Base-by-base conservation (phyloP, 2,888 invertebrate genomes). In the Anarsia innoxiella region DNA sequence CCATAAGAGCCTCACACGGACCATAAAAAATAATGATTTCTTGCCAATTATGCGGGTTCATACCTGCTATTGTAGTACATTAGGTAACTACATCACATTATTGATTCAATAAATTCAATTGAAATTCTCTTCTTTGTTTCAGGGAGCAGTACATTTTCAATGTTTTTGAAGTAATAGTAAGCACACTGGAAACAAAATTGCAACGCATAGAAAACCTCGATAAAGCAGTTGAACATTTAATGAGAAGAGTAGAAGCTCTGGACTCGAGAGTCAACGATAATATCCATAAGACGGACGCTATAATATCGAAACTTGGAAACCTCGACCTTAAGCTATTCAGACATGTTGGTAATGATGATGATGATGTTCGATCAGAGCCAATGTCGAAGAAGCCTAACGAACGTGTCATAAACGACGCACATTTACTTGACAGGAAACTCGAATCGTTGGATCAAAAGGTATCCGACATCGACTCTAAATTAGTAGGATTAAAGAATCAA, bases 81-180 rank as follows among this genome's bases (percentile, higher is more conserved):
- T 5, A 19, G 8, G 19, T 19, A n/a, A 19, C 19, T 19, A 19
- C 19, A 19, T n/a, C n/a, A n/a, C n/a, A n/a, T 19, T 19, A 13
- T 5, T 30, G 14, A 14, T 5, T 13, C 5, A 19, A 19, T 5
- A 19, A 19, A 19, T 3, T 19, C 8, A 5, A 19, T n/a, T 30
- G n/a, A 4, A 9, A 19, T 19, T 15, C 19, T 26, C 12, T 19
- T 12, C 14, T 72, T 78, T 83, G 68, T 89, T 89, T 45, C 91
- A 94, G 94, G 76, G 94, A 94, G 74, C 93, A 94, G 72, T 94
- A 94, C 71, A 88, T 95, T 46, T 91, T 94, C 78, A 93, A 93
- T 69, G 93, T 95, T 37, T 95, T 95, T 78, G 95, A 95, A 76
- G 93, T 94, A 37, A 94, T 96, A 51, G 94, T 95, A 41, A 93